Evolutionary conservation across 2,113 vertebrate genomes (phyloP), one percentile per base, ranked within the genome.

Genomic region (Myiagra hebetior): DNA sequence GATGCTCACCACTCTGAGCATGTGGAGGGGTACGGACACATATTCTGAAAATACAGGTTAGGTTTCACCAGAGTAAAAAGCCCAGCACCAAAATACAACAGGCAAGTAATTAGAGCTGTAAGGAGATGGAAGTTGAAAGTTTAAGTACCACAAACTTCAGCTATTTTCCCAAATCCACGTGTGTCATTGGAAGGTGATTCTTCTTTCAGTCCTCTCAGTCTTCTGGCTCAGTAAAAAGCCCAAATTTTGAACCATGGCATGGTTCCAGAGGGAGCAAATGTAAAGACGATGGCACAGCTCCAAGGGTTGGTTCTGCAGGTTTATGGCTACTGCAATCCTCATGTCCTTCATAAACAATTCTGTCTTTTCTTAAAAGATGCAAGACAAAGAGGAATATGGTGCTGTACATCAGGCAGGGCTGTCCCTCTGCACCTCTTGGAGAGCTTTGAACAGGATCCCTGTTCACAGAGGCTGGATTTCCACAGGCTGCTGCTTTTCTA

Each of bases 311-410:
- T 69, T 23, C 42, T 67, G 63, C 85, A 68, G 62, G 28, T 30
- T 13, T 26, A 37, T 1, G 0, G 39, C 22, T 24, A 19, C 41
- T 24, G 41, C 41, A 37, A 5, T 50, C 47, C 24, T 92, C 13
- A 0, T 3, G 10, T 35, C 46, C 28, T 60, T 64, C 81, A 17
- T 41, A 18, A 59, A 70, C 26, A 59, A 11, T 46, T 28, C 4
- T 0, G 2, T 37, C 9, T 42, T 57, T 72, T 35, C 44, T 72
- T 35, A 56, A n/a, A 55, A 31, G 31, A 44, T 0, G 0, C 6
- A 53, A 33, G 28, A 24, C 27, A 42, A 47, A 50, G 82, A 68
- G 49, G 57, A 31, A 23, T 9, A 2, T 3, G 7, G 57, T 9
- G 17, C 44, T 35, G 60, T 11, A 15, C 42, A 7, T 16, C 22